Conservation (phyloP, 2,113 vertebrate genomes). For the Turnix velox region DNA sequence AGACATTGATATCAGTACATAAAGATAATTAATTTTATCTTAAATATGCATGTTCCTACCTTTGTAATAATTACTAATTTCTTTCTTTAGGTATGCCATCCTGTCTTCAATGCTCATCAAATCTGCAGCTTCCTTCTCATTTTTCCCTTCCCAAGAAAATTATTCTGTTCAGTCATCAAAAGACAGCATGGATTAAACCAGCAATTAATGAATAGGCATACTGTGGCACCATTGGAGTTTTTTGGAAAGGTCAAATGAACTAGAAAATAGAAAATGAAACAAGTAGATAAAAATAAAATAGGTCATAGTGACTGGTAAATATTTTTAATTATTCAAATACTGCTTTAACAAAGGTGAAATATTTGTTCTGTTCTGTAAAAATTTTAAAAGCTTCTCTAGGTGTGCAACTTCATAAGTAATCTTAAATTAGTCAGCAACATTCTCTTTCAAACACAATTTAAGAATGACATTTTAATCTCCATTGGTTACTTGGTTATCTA, state of each 20-base stretch:
- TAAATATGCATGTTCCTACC: not conserved
- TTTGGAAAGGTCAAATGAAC: not conserved
- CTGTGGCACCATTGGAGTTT: fast-evolving
- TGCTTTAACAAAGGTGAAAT: not conserved
- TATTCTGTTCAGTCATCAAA: not conserved
- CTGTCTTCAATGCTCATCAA: not conserved
- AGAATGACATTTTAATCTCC: not conserved
- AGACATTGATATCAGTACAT: not conserved
- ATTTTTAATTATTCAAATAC: not conserved
- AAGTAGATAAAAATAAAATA: not conserved
- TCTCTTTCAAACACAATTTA: not conserved
- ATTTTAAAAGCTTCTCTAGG: not conserved
- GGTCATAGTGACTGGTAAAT: not conserved
- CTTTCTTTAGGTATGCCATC: not conserved
- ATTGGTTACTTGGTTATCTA: not conserved
- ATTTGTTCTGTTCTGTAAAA: not conserved
- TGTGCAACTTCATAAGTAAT: not conserved
- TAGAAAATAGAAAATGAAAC: not conserved
- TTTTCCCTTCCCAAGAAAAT: not conserved
- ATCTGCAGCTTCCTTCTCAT: not conserved
- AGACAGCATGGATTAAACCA: not conserved
- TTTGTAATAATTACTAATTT: not conserved
- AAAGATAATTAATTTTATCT: not conserved
- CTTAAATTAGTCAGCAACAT: not conserved
- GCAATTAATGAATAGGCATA: not conserved